phyloP scores from a whole-genome alignment of 2,797 vertebrate genomes.

The Triplophysa bombifrons region DNA sequence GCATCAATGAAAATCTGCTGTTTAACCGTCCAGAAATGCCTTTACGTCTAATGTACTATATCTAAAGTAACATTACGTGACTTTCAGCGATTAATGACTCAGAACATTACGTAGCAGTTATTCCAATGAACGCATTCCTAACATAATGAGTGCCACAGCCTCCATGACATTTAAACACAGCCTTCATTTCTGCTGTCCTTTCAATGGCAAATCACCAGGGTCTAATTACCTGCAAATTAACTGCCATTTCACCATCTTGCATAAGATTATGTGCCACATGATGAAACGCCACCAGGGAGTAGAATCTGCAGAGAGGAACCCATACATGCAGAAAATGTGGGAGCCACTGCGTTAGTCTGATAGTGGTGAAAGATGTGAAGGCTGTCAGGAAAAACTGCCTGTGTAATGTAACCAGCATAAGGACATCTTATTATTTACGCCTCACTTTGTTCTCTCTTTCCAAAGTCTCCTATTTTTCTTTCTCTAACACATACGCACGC shows the following conservation, averaged over 20 bases:
- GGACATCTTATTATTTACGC: constrained; percentile 62
- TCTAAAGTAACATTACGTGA: constrained; percentile 28
- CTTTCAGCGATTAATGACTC: constrained; percentile 19
- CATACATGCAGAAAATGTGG: constrained; percentile 68
- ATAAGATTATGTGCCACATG: constrained; percentile 85
- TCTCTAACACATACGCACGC: background rate
- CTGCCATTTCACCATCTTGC: constrained; percentile 86
- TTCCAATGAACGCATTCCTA: constrained; percentile 50
- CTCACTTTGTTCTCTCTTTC: constrained; percentile 56
- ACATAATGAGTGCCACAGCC: constrained; percentile 27
- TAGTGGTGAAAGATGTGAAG: constrained; percentile 61
- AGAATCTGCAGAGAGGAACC: constrained; percentile 70
- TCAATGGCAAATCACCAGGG: constrained; percentile 81
- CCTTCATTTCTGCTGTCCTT: constrained; percentile 65
- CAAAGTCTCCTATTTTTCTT: background rate
- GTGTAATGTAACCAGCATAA: constrained; percentile 61
- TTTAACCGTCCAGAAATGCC: constrained; percentile 2
- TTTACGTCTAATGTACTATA: constrained; percentile 7
- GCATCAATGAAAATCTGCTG: background rate
- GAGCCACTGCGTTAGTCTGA: constrained; percentile 69
- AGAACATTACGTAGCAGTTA: constrained; percentile 40
- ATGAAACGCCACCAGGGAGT: constrained; percentile 81
- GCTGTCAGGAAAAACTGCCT: constrained; percentile 62
- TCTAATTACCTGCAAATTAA: constrained; percentile 86
- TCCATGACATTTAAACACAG: constrained; percentile 59